These are phyloP conservation scores for Maccullochella peelii DNA, from an alignment of 2,113 vertebrate species.

Conservation along the genomic window DNA sequence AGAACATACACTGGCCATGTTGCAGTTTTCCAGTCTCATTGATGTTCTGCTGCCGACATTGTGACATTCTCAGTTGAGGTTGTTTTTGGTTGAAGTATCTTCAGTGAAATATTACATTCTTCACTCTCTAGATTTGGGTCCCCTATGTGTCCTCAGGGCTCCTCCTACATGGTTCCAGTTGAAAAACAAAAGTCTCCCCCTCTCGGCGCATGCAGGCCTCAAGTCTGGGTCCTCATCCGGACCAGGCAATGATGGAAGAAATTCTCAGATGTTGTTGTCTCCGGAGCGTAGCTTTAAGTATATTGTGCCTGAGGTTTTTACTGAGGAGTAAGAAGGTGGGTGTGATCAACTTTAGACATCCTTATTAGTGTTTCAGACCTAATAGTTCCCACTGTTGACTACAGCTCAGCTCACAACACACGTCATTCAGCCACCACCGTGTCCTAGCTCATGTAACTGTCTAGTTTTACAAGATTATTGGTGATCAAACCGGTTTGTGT, in stretches of 20 bases:
- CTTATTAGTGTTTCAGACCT: neutral
- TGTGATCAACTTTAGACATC: neutral
- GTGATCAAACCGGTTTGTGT: neutral
- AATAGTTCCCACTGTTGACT: neutral
- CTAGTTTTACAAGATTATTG: constrained; percentile 9
- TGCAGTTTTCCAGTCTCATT: neutral
- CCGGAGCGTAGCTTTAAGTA: neutral
- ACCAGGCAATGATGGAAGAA: neutral
- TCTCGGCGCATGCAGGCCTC: neutral
- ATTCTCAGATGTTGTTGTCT: neutral
- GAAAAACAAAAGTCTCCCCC: neutral
- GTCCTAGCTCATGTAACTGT: neutral
- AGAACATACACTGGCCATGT: neutral
- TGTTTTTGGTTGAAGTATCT: neutral
- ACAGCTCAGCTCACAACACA: neutral
- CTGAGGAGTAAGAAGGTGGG: neutral
- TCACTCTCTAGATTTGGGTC: neutral
- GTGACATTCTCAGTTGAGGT: neutral
- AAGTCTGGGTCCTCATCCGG: neutral
- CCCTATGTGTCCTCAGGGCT: neutral
- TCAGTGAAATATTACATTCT: neutral
- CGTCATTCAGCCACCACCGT: neutral
- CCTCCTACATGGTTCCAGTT: neutral
- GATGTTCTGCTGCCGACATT: neutral
- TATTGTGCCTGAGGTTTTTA: neutral